A percentile compares a stretch with the other conserved stretches of the same genome.
phyloP scores from a whole-genome alignment of 2,888 invertebrate genomes.

The Acholoe squamosa region DNA sequence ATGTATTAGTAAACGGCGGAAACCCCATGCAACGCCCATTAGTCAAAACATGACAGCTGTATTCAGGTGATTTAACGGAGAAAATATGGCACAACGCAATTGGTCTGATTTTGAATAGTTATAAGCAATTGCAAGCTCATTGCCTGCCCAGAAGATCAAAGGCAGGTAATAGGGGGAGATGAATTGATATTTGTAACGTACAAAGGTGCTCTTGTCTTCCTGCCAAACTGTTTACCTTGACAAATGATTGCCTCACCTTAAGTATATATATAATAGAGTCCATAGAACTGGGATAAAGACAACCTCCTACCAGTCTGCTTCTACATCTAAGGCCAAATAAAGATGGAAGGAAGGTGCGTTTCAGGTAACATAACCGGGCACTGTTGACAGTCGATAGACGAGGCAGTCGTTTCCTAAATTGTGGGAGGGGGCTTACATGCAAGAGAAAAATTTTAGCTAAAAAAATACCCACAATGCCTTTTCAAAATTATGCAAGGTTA shows the following conservation, averaged over 20 bases:
- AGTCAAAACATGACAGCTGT: constrained; percentile 6
- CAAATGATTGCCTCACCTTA: constrained; percentile 35
- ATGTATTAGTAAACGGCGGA: not conserved
- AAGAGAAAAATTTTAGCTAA: too few relatives aligned
- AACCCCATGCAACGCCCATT: not conserved
- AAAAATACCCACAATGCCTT: too few relatives aligned
- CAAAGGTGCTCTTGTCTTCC: not conserved
- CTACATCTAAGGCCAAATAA: too few relatives aligned
- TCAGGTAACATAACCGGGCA: too few relatives aligned
- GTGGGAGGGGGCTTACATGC: too few relatives aligned
- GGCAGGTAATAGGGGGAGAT: not conserved
- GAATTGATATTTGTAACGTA: constrained; percentile 17
- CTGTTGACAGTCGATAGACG: too few relatives aligned
- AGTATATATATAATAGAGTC: not conserved
- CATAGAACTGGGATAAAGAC: too few relatives aligned
- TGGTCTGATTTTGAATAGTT: not conserved
- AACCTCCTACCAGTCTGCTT: too few relatives aligned
- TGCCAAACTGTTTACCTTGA: constrained; percentile 30
- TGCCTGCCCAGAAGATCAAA: not conserved
- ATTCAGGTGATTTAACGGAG: not conserved
- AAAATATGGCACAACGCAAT: constrained; percentile 27
- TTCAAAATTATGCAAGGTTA: too few relatives aligned
- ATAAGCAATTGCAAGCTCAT: constrained; percentile 9
- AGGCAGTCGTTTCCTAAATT: too few relatives aligned
- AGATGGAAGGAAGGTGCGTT: too few relatives aligned